Evolutionary conservation across 2,888 invertebrate genomes (phyloP).

Genomic region (Scaeva pyrastri): DNA sequence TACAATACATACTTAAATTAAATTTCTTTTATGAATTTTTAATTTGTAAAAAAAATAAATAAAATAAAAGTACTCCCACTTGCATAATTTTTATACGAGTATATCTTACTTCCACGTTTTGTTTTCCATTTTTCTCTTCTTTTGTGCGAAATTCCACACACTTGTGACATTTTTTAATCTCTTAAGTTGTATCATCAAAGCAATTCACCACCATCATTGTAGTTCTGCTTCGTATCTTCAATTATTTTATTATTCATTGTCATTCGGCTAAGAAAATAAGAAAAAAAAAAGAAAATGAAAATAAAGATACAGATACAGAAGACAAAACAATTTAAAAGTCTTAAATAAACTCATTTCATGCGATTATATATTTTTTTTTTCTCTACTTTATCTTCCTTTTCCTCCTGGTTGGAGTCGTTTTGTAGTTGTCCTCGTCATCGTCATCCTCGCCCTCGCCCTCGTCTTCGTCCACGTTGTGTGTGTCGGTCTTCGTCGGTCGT

Average conservation of each 20-base stretch:
- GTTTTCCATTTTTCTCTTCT: neutral
- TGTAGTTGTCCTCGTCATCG: too few species aligned
- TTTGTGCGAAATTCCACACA: neutral
- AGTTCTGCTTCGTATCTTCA: neutral
- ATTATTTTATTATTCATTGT: conserved; percentile 11
- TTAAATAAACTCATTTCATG: conserved; percentile 28
- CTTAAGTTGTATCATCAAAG: neutral
- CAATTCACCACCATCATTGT: neutral
- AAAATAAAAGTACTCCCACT: neutral
- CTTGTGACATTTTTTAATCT: neutral
- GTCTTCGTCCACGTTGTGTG: too few species aligned
- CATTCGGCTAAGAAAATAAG: neutral
- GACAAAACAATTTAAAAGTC: conserved; percentile 18
- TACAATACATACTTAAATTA: too few species aligned
- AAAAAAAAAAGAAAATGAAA: neutral
- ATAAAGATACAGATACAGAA: neutral
- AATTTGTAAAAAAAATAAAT: too few species aligned
- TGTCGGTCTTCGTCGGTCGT: too few species aligned
- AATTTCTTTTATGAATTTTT: too few species aligned
- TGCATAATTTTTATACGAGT: neutral
- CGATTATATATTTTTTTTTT: neutral
- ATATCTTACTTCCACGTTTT: neutral
- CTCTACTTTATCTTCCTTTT: neutral
- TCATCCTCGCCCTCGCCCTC: too few species aligned
- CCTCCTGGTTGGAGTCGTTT: neutral